Base-by-base conservation (phyloP, 2,888 invertebrate genomes). In the Bugula neritina region DNA sequence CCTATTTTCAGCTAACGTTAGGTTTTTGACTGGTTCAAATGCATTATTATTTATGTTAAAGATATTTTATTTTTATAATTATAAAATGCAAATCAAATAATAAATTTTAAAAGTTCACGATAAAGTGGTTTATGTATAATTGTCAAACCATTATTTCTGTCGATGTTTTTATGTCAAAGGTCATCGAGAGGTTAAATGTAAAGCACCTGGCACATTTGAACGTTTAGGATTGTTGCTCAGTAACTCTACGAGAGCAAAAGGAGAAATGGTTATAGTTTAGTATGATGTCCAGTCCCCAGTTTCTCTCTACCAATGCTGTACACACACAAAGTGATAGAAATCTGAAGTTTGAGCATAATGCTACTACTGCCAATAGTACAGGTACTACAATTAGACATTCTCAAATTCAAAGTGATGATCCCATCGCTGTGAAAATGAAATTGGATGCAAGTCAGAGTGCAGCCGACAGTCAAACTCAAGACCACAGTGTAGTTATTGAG, bases 201-300 rank as follows among this genome's bases (percentile, higher is more conserved):
- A 17, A 43, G 43, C 63, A 63, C 63, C 63, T 63, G 5, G 63
- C n/a, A n/a, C n/a, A n/a, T n/a, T 43, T 43, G 5, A 10, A 17
- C 43, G 43, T 43, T 17, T 43, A 43, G 43, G 43, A 10, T 43
- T 43, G 27, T 21, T 63, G 63, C n/a, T n/a, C n/a, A n/a, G n/a
- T n/a, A n/a, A n/a, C n/a, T n/a, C n/a, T n/a, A 34, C 27, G 27
- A 27, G 63, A 27, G 31, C 10, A 25, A 25, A 31, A 25, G 10
- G 63, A 10, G 13, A 27, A 31, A 27, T 21, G 63, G 31, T 31
- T 21, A 29, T 25, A 21, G 25, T 5, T n/a, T n/a, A 31, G 63
- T 13, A 63, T 27, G 29, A 63, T 63, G 63, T 63, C 63, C 31
- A 63, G 63, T 63, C 63, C 63, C 31, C 13, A 31, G 5, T 63